phyloP scores from a whole-genome alignment of 2,888 invertebrate genomes.

The Xanthorhoe designata region DNA sequence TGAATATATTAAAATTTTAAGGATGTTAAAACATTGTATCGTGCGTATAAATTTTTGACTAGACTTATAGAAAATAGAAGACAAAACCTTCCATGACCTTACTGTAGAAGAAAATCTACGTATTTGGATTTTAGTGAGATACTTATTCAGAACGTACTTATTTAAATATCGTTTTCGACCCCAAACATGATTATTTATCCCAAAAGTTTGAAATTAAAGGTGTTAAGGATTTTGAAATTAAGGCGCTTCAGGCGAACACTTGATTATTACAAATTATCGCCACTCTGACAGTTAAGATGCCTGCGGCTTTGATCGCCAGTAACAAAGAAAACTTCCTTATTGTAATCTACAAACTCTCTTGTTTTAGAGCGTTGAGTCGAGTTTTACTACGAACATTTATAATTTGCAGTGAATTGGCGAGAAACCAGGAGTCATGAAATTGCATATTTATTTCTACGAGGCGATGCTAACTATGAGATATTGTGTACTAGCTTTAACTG shows the following conservation, averaged over 20 bases:
- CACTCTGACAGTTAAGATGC: constrained; percentile 14
- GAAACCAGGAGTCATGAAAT: constrained; percentile 30
- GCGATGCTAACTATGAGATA: constrained; percentile 11
- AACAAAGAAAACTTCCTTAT: constrained; percentile 15
- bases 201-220: not conserved
- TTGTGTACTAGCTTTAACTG: not conserved
- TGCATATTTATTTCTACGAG: constrained; percentile 25
- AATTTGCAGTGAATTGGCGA: constrained; percentile 37
- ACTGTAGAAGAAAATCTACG: too few relatives aligned
- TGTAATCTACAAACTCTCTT: constrained; percentile 21
- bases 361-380: constrained; percentile 24
- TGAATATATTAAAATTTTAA: too few relatives aligned
- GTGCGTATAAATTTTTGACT: too few relatives aligned
- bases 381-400: constrained; percentile 30
- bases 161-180: not conserved
- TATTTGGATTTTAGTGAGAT: too few relatives aligned
- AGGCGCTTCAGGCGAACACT: not conserved
- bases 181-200: not conserved
- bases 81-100: too few relatives aligned
- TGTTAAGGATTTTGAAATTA: not conserved
- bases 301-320: constrained; percentile 9
- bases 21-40: too few relatives aligned
- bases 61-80: too few relatives aligned
- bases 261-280: constrained; percentile 7
- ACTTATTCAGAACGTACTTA: too few relatives aligned